phyloP scores from a whole-genome alignment of 2,113 vertebrate species.

The Kryptolebias marmoratus region DNA sequence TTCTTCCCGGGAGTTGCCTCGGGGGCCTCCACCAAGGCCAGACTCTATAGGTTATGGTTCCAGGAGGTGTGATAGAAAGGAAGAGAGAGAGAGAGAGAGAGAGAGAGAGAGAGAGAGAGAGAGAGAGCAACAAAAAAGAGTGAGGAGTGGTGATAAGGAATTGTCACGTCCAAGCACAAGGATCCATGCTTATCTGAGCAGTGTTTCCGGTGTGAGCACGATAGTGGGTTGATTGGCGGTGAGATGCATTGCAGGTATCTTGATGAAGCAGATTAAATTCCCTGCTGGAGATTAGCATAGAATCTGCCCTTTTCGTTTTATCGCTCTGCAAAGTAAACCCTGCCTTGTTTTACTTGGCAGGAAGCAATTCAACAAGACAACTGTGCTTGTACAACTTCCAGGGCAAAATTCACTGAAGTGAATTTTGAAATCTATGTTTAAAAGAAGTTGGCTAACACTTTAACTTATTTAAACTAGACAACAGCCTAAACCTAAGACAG shows the following conservation, averaged over 20 bases:
- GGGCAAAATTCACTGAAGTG: neutral
- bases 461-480: neutral
- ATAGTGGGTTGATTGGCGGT: conserved; percentile 52
- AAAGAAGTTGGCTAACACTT: too few relatives aligned
- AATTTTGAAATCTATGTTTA: neutral
- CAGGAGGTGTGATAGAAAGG: conserved; percentile 8
- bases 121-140: neutral
- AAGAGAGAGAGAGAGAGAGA: neutral
- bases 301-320: conserved; percentile 70
- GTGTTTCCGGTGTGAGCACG: conserved; percentile 50
- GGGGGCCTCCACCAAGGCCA: neutral
- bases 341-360: conserved; percentile 60
- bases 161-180: conserved; percentile 34
- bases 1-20: neutral
- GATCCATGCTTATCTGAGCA: conserved; percentile 49
- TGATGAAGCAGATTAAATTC: conserved; percentile 69
- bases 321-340: conserved; percentile 52
- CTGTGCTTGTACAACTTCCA: conserved; percentile 2
- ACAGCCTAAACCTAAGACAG: neutral
- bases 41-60: conserved; percentile 40
- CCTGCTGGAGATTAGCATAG: conserved; percentile 55
- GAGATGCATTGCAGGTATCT: conserved; percentile 71
- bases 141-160: conserved; percentile 57
- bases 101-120: neutral
- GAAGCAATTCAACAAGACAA: conserved; percentile 13